Evolutionary conservation across 2,797 vertebrate genomes (phyloP).

Genomic region (Intellagama lesueurii): DNA sequence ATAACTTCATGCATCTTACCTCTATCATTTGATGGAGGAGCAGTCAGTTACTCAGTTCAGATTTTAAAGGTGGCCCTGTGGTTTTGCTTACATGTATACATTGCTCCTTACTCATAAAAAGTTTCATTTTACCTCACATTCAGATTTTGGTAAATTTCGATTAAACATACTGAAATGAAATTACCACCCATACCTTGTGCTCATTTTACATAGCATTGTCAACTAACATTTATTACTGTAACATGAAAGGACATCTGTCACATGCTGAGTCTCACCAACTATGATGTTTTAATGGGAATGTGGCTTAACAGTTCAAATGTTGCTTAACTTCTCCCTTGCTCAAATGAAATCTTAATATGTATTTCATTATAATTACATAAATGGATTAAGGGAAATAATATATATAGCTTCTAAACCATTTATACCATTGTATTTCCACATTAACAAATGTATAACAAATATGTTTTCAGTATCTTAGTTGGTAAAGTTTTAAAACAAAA

Average conservation of each 20-base stretch:
- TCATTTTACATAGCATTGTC: not conserved
- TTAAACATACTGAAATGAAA: not conserved
- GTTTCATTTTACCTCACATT: not conserved
- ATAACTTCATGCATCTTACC: not conserved
- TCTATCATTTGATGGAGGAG: not conserved
- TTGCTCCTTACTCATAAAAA: not conserved
- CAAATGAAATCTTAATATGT: not conserved
- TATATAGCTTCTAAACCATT: not conserved
- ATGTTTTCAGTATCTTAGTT: constrained; percentile 3
- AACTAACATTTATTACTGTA: not conserved
- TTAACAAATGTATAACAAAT: not conserved
- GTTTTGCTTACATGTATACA: not conserved
- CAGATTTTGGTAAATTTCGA: not conserved
- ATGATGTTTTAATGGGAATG: no score
- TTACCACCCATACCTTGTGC: not conserved
- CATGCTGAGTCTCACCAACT: not conserved
- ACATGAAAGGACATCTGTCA: not conserved
- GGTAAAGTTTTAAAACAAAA: constrained; percentile 24
- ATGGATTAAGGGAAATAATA: not conserved
- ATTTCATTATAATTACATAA: constrained; percentile 2
- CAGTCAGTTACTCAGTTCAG: not conserved
- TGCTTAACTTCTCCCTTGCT: constrained; percentile 10
- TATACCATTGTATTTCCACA: constrained; percentile 13
- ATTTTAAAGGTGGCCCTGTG: not conserved
- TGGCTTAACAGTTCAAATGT: not conserved